These are phyloP conservation scores for Dendrocincla fuliginosa DNA, from an alignment of 2,797 vertebrate species.

Conservation along the genomic window DNA sequence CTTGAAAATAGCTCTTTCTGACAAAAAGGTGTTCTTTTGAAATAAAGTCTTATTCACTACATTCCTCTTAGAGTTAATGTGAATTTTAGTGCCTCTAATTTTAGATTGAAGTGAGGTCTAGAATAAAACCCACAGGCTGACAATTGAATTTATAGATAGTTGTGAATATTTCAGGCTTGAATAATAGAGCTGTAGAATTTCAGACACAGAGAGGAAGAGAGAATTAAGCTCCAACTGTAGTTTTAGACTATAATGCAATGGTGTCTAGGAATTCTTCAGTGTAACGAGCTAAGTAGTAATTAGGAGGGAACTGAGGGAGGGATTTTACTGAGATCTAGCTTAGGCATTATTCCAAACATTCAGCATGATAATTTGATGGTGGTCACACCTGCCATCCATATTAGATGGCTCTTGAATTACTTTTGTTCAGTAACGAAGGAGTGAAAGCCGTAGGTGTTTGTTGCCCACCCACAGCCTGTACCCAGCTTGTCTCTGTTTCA, in stretches of 20 bases:
- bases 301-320: constrained; percentile 69
- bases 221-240: constrained; percentile 81
- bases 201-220: constrained; percentile 80
- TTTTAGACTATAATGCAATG: constrained; percentile 79
- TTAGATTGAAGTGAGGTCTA: constrained; percentile 88
- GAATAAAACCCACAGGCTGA: constrained; percentile 89
- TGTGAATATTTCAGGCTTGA: constrained; percentile 93
- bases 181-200: constrained; percentile 93
- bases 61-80: constrained; percentile 90
- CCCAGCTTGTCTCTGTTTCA: neutral
- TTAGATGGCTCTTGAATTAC: neutral
- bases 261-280: constrained; percentile 74
- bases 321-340: constrained; percentile 57
- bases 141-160: constrained; percentile 97
- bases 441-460: neutral
- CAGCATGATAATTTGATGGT: constrained; percentile 19
- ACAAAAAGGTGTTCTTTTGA: constrained; percentile 93
- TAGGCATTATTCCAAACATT: constrained; percentile 45
- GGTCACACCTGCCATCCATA: neutral
- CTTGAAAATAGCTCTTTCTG: constrained; percentile 91
- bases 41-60: constrained; percentile 89
- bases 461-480: neutral
- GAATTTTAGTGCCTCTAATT: constrained; percentile 95
- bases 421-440: neutral
- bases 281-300: constrained; percentile 78